These are phyloP conservation scores for Cephus pulcher DNA, from an alignment of 2,888 invertebrate species.

Conservation along the genomic window DNA sequence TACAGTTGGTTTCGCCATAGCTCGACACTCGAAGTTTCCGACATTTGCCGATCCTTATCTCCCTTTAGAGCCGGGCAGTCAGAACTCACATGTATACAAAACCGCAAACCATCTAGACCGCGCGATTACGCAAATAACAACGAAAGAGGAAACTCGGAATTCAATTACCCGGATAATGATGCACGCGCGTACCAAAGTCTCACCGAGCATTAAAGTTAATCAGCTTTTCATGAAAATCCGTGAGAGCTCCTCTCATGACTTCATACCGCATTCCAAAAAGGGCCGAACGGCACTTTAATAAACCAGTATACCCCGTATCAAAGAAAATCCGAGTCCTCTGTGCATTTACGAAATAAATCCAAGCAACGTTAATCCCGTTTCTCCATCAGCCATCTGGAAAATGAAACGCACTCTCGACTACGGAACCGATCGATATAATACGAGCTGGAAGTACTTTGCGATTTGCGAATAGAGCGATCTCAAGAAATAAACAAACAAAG, in stretches of 20 bases:
- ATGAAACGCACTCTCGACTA: background rate
- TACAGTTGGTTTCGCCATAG: background rate
- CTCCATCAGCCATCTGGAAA: background rate
- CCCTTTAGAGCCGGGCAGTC: background rate
- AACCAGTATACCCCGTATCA: background rate
- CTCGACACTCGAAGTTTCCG: background rate
- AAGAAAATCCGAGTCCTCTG: background rate
- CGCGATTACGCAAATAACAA: background rate
- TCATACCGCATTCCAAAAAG: background rate
- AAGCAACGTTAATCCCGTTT: background rate
- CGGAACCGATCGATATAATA: background rate
- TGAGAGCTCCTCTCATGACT: background rate
- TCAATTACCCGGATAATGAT: background rate
- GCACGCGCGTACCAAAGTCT: background rate
- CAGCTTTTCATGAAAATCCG: background rate
- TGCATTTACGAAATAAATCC: background rate
- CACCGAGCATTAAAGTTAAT: background rate
- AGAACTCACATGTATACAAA: background rate
- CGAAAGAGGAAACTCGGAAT: background rate
- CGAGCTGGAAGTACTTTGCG: background rate
- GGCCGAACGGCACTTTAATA: background rate
- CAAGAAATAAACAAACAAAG: background rate
- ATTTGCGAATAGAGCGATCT: background rate
- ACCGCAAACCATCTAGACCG: background rate
- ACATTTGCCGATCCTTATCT: background rate